phyloP scores from a whole-genome alignment of 2,888 invertebrate genomes.

The Cryptus viduatorius region DNA sequence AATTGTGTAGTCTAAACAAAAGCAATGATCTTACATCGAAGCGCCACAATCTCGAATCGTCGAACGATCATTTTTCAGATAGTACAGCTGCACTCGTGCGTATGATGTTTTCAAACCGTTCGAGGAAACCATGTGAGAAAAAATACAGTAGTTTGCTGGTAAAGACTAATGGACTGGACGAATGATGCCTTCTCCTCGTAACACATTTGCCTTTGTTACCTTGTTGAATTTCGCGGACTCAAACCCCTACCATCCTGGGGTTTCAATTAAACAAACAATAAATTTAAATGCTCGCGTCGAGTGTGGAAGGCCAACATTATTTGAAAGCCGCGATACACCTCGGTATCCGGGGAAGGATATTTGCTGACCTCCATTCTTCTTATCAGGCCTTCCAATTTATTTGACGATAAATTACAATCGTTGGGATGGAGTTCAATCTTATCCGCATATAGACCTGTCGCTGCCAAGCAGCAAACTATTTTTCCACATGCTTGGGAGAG shows the following conservation, averaged over 20 bases:
- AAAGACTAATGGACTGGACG: constrained; percentile 17
- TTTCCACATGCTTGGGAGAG: background rate
- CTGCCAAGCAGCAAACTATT: constrained; percentile 6
- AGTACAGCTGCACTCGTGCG: constrained; percentile 11
- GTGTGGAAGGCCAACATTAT: background rate
- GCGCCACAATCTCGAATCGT: background rate
- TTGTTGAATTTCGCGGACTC: background rate
- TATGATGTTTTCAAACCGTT: background rate
- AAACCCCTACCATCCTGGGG: background rate
- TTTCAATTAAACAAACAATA: constrained; percentile 31
- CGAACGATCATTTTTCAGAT: constrained; percentile 13
- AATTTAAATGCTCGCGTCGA: constrained; percentile 4
- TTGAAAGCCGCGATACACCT: background rate
- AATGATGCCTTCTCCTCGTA: constrained; percentile 16
- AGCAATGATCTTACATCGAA: background rate
- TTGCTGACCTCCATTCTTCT: background rate
- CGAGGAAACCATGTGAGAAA: background rate
- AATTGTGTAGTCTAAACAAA: too few relatives aligned
- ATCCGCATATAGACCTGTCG: background rate
- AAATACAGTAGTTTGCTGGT: constrained; percentile 6
- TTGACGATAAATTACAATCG: constrained; percentile 14
- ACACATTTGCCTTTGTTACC: background rate
- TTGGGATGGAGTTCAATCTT: background rate
- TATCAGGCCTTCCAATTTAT: background rate
- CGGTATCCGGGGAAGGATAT: background rate